Evolutionary conservation across 2,797 vertebrate genomes (phyloP).

Genomic region (Poecilia gillii): DNA sequence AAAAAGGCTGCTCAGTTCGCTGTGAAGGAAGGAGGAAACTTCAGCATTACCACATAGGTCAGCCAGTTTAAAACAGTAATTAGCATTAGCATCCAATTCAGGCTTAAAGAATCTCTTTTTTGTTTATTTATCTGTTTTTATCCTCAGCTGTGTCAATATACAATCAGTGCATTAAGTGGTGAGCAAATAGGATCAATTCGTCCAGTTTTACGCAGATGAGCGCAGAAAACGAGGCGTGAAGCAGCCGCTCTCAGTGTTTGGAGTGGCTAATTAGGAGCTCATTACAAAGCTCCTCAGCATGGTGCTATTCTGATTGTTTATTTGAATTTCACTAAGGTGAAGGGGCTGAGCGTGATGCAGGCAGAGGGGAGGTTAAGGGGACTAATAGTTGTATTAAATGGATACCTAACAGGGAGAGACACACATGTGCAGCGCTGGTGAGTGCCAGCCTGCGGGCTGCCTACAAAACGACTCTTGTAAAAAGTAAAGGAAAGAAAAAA

Average conservation of each 20-base stretch:
- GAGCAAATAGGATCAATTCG: conserved; percentile 81
- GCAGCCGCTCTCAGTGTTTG: conserved; percentile 77
- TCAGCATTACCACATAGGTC: conserved; percentile 51
- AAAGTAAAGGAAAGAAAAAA: conserved; percentile 44
- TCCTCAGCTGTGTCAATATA: conserved; percentile 73
- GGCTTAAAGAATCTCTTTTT: conserved; percentile 62
- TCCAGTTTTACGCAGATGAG: conserved; percentile 80
- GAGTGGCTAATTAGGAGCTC: conserved; percentile 81
- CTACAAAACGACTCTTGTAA: conserved; percentile 75
- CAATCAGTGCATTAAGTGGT: conserved; percentile 80
- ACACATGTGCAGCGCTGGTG: conserved; percentile 45
- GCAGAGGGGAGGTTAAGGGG: conserved; percentile 47
- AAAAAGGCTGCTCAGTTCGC: conserved; percentile 18
- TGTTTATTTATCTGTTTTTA: conserved; percentile 65
- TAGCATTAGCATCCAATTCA: conserved; percentile 54
- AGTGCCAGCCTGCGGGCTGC: conserved; percentile 71
- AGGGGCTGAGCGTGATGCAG: conserved; percentile 45
- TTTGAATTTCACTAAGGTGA: conserved; percentile 77
- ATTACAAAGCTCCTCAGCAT: conserved; percentile 79
- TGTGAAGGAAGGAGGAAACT: conserved; percentile 41
- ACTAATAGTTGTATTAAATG: conserved; percentile 79
- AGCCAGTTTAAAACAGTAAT: conserved; percentile 57
- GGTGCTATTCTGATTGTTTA: conserved; percentile 78
- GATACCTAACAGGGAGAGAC: conserved; percentile 55
- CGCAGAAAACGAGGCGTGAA: conserved; percentile 81